Base-by-base conservation (phyloP, 2,113 vertebrate species). In the Anas platyrhynchos region DNA sequence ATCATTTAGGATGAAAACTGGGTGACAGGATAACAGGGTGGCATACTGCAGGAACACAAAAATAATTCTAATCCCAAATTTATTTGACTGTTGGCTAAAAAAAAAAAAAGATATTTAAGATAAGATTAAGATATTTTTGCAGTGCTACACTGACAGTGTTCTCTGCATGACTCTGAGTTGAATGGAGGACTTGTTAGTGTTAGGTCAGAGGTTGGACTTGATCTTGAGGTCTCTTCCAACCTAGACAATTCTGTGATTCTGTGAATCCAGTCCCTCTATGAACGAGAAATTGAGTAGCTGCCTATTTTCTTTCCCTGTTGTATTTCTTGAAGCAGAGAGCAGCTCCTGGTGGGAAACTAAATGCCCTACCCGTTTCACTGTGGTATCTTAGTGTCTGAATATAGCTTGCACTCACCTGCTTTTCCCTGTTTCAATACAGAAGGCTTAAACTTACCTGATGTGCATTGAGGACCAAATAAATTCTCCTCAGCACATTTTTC, bases 391-490 rank as follows among this genome's bases (percentile, higher is more conserved):
- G 23, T 66, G 38, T 34, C 36, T 59, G 15, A 55, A 63, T 10
- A 12, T 4, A 62, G 6, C 27, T 93, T 92, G 55, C 36, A 15
- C 6, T 46, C 44, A 66, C 25, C 14, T 61, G 54, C 22, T 75
- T 63, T 67, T 10, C 34, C 25, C 16, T 22, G 26, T 29, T 80
- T 62, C 23, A 58, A 3, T 41, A 76, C 78, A 83, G 58, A 4
- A 65, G 79, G 5, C 11, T 55, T 6, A n/a, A 55, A 74, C 25
- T 61, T 95, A 99, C 99, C 98, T 94, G 98, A 98, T 50, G 94
- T 96, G 67, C 99, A 99, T 80, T 93, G 92, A 76, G 97, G 87
- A 13, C 99, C 99, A n/a, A 98, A 99, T 13, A 97, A 89, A 62
- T 97, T 97, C n/a, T 98, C 97, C 71, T 95, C 72, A 27, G 92